phyloP scores from a whole-genome alignment of 2,797 vertebrate genomes.

The Danio kyathit region DNA sequence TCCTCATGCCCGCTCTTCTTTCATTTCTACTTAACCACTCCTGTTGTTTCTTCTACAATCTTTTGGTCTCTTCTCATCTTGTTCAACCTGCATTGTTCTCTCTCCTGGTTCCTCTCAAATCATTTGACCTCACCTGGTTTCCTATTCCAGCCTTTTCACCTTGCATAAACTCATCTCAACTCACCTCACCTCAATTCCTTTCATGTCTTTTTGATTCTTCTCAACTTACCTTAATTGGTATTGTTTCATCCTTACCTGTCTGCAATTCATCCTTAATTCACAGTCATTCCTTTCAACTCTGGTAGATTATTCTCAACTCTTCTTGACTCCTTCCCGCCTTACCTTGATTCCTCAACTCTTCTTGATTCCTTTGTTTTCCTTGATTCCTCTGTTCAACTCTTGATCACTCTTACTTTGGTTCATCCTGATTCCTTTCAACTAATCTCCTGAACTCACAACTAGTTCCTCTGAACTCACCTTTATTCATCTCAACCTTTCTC shows the following conservation, averaged over 20 bases:
- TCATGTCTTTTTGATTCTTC: too few relatives aligned
- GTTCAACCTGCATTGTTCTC: neutral
- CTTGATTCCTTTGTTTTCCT: neutral
- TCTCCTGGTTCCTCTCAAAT: neutral
- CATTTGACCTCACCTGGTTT: neutral
- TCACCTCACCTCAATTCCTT: neutral
- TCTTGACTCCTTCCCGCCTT: neutral
- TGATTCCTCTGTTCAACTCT: neutral
- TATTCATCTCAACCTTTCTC: neutral
- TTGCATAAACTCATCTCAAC: neutral
- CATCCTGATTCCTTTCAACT: neutral
- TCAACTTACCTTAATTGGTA: neutral
- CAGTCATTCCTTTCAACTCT: too few relatives aligned
- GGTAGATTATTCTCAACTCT: neutral
- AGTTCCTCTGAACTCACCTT: neutral
- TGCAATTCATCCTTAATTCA: too few relatives aligned
- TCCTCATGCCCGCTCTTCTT: neutral
- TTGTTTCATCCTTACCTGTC: too few relatives aligned
- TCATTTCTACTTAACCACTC: neutral
- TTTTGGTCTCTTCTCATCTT: neutral
- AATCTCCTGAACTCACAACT: too few relatives aligned
- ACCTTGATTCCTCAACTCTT: neutral
- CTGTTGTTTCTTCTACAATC: neutral
- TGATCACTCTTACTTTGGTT: neutral
- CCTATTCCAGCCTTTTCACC: neutral